A percentile compares a stretch with the other conserved stretches of the same genome.
Conservation (phyloP, 2,797 vertebrate genomes). For the Intellagama lesueurii region DNA sequence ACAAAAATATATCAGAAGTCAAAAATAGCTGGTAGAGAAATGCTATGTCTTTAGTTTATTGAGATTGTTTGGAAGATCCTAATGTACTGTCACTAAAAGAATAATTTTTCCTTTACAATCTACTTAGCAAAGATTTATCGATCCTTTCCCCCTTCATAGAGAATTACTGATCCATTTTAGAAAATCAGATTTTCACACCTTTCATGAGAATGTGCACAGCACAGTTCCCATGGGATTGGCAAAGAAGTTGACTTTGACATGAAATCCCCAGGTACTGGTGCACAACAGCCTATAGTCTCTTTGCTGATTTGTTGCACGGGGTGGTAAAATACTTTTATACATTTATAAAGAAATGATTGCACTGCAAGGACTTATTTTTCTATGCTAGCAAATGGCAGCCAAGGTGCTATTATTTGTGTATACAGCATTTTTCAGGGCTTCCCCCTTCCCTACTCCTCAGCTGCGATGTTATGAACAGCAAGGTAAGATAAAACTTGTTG, state of each 20-base stretch:
- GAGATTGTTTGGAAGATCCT: conserved; percentile 94
- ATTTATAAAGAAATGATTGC: conserved; percentile 82
- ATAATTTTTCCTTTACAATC: conserved; percentile 97
- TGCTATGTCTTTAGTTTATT: conserved; percentile 89
- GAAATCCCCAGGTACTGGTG: conserved; percentile 77
- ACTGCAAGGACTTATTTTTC: conserved; percentile 81
- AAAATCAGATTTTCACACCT: conserved; percentile 99
- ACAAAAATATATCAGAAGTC: conserved; percentile 84
- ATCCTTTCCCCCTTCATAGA: conserved; percentile 95
- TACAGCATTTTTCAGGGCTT: conserved; percentile 75
- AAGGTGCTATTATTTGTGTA: conserved; percentile 80
- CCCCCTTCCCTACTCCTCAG: conserved; percentile 52
- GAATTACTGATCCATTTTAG: conserved; percentile 99
- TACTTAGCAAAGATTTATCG: conserved; percentile 99
- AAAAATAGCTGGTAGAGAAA: conserved; percentile 88
- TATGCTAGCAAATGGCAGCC: conserved; percentile 73
- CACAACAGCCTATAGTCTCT: conserved; percentile 82
- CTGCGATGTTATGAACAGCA: conserved; percentile 72
- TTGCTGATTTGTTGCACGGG: conserved; percentile 83
- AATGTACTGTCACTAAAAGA: conserved; percentile 94
- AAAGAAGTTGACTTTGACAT: conserved; percentile 93
- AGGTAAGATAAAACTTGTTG: conserved; percentile 84
- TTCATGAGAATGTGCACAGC: conserved; percentile 89
- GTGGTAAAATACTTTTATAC: conserved; percentile 84
- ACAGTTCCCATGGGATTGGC: conserved; percentile 84